These are phyloP conservation scores for Orientallactaga bullata DNA, from an alignment of 2,113 vertebrate genomes.

Conservation along the genomic window DNA sequence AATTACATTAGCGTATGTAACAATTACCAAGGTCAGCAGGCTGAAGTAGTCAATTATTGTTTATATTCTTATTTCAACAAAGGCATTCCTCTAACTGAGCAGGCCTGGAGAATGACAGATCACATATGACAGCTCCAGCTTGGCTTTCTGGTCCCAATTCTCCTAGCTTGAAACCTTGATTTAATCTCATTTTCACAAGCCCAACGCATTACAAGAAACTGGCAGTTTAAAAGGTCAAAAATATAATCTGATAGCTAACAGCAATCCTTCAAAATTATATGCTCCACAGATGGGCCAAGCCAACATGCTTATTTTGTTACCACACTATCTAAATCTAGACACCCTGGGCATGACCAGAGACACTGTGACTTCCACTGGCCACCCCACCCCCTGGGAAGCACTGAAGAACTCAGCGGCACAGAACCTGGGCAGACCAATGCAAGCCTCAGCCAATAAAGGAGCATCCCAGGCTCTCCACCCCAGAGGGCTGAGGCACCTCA, in stretches of 20 bases:
- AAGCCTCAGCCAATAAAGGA: neutral
- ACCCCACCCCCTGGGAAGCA: neutral
- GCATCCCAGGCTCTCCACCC: no score
- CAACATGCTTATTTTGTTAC: conserved; percentile 19
- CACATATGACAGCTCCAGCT: neutral
- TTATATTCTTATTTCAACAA: conserved; percentile 66
- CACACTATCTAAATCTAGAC: conserved; percentile 43
- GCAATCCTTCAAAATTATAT: conserved; percentile 55
- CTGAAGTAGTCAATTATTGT: conserved; percentile 54
- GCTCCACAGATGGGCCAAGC: neutral
- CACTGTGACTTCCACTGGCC: neutral
- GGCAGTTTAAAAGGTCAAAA: conserved; percentile 64
- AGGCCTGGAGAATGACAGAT: neutral
- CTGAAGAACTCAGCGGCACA: neutral
- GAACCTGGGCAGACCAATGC: neutral
- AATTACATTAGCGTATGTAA: conserved; percentile 64
- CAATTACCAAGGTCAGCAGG: conserved; percentile 65
- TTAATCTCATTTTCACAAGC: conserved; percentile 59
- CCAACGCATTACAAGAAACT: conserved; percentile 3
- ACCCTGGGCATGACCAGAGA: neutral
- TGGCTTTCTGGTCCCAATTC: conserved; percentile 15
- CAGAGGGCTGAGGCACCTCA: neutral
- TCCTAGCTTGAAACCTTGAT: conserved; percentile 19
- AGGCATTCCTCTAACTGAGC: conserved; percentile 3
- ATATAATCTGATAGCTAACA: conserved; percentile 56